Evolutionary conservation across 2,888 invertebrate genomes (phyloP).

Genomic region (Drosophila anomelani): DNA sequence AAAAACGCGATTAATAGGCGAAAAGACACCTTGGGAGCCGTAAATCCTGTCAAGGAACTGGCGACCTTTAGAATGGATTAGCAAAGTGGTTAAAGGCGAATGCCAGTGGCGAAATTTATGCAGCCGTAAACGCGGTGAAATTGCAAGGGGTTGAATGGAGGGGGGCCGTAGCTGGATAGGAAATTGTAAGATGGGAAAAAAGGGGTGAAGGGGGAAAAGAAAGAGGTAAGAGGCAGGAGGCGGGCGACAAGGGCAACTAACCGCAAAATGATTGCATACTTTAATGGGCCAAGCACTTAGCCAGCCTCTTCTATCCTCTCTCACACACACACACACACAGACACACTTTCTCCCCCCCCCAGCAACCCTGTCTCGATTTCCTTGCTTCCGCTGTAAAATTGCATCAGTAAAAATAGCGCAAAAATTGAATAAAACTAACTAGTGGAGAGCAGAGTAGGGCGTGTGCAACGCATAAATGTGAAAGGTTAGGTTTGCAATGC

Average conservation of each 20-base stretch:
- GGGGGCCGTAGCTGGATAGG: background rate
- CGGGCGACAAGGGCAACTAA: constrained; percentile 44
- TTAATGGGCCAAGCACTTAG: constrained; percentile 77
- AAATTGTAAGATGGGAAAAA: background rate
- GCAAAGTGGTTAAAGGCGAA: constrained; percentile 27
- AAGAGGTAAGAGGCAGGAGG: background rate
- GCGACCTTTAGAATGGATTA: constrained; percentile 25
- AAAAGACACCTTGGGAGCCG: constrained; percentile 3
- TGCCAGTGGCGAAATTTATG: constrained; percentile 31
- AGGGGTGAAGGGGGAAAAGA: background rate
- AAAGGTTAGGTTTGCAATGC: constrained; percentile 66
- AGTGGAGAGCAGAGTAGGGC: constrained; percentile 5
- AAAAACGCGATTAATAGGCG: constrained; percentile 3
- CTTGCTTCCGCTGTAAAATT: constrained; percentile 51
- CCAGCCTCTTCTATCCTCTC: constrained; percentile 10
- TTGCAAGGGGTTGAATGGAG: background rate
- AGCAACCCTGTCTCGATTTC: constrained; percentile 31
- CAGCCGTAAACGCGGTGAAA: constrained; percentile 28
- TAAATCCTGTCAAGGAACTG: constrained; percentile 26
- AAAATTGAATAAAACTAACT: constrained; percentile 75
- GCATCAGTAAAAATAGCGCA: constrained; percentile 61
- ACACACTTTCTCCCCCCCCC: constrained; percentile 5
- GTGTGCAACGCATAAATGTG: constrained; percentile 58
- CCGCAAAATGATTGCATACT: constrained; percentile 77
- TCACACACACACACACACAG: background rate